Base-by-base conservation (phyloP, 1,140 invertebrate species). In the Zaprionus capensis region DNA sequence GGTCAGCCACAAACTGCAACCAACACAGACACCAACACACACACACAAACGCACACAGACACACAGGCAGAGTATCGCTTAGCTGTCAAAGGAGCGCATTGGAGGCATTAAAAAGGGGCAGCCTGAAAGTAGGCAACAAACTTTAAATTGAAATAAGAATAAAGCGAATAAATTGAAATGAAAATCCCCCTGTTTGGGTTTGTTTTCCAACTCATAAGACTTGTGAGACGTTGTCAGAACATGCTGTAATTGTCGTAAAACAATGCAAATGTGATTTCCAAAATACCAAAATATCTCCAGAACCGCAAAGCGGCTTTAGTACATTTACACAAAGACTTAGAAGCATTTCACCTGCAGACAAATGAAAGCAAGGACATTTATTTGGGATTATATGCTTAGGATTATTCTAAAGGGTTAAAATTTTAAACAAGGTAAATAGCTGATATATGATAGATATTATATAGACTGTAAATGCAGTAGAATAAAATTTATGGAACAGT, bases 71-170 rank as follows among this genome's bases (percentile, higher is more conserved):
- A 14, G 12, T 24, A 24, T 66, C n/a, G 34, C 22, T 28, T 7
- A 9, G 41, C 41, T 46, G 41, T 46, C 65, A 56, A 24, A 38
- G 20, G 20, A 51, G 20, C 36, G 34, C 49, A 14, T 11, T 17
- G 56, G 15, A 12, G 44, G 20, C 28, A 31, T n/a, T n/a, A 34
- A 49, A 53, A 24, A 22, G 41, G 28, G 65, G 56, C 51, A 9
- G 80, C 65, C 24, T 68, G 63, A 65, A 81, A 82, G 80, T 82
- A 82, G 81, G 80, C 76, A 82, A 71, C 67, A 67, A 38, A 63
- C 41, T 36, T 56, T 24, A 56, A 57, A 66, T 66, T 20, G 15
- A 14, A 12, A 20, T 24, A 51, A 51, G 4, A 20, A 51, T 11
- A 12, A 51, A 46, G n/a, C 41, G 46, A 12, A 51, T 51, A 51